Conservation (phyloP, 2,888 invertebrate species). For the Scrobipalpa atriplicella region DNA sequence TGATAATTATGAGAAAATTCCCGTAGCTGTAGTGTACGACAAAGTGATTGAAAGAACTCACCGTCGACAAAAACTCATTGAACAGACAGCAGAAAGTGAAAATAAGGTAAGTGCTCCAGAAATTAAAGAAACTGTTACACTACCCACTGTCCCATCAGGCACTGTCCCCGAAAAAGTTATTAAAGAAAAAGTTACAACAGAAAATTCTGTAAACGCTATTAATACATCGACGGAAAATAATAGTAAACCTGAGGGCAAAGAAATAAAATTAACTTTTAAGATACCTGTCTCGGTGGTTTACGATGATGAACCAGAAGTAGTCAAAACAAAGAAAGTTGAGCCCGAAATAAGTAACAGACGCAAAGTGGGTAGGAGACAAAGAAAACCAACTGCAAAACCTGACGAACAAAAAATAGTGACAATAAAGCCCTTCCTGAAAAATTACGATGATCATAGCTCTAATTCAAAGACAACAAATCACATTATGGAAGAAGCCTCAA, state of each 20-base stretch:
- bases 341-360: conserved; percentile 23
- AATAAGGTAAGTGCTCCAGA: not conserved
- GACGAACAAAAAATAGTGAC: not conserved
- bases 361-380: conserved; percentile 15
- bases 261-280: conserved; percentile 34
- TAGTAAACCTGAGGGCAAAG: not conserved
- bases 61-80: not conserved
- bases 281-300: conserved; percentile 47
- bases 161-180: no score
- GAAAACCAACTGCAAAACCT: conserved; percentile 1
- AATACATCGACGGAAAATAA: not conserved
- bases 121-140: no score
- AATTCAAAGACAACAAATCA: not conserved
- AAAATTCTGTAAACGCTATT: no score
- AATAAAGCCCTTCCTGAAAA: not conserved
- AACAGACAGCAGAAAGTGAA: not conserved
- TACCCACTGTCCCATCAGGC: no score
- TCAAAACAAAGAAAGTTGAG: conserved; percentile 28
- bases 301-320: conserved; percentile 38
- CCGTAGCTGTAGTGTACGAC: conserved; percentile 44
- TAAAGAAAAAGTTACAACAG: no score
- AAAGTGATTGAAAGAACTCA: conserved; percentile 15
- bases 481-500: not conserved
- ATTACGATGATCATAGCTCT: not conserved
- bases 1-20: conserved; percentile 44